These are phyloP conservation scores for Lypha dubia DNA, from an alignment of 2,888 invertebrate species.

Conservation along the genomic window DNA sequence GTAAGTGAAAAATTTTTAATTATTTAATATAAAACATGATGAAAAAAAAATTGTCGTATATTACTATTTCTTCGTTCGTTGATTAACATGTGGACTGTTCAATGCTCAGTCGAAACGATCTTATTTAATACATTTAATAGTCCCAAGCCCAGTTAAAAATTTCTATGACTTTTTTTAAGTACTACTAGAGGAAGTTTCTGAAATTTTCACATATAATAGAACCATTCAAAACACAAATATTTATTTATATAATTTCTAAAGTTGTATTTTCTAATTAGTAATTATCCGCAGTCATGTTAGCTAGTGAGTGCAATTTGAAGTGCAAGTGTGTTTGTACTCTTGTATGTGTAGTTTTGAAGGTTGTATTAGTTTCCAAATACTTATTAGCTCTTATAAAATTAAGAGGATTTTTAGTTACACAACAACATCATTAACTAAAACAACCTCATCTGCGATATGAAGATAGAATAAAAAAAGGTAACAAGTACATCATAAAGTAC, in stretches of 20 bases:
- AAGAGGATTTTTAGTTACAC: conserved; percentile 68
- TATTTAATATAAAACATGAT: not conserved
- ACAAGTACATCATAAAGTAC: conserved; percentile 17
- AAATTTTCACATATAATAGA: conserved; percentile 20
- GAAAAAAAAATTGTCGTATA: too few relatives aligned
- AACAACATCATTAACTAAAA: conserved; percentile 57
- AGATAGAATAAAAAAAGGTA: not conserved
- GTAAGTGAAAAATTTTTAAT: not conserved
- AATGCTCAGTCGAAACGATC: too few relatives aligned
- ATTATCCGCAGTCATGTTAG: conserved; percentile 27
- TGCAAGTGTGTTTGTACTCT: not conserved
- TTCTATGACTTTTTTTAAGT: not conserved
- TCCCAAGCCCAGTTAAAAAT: not conserved
- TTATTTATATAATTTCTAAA: conserved; percentile 43
- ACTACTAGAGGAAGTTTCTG: not conserved
- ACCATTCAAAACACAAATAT: conserved; percentile 47
- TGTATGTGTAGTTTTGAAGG: conserved; percentile 20
- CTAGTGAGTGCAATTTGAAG: not conserved
- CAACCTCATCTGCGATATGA: conserved; percentile 31
- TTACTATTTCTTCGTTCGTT: not conserved
- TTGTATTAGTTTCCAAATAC: conserved; percentile 59
- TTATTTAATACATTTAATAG: too few relatives aligned
- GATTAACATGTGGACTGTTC: too few relatives aligned
- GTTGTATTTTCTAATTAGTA: conserved; percentile 23
- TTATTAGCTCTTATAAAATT: conserved; percentile 61